phyloP scores from a whole-genome alignment of 2,797 vertebrate species.

The Cynodonichthys magdalenae region DNA sequence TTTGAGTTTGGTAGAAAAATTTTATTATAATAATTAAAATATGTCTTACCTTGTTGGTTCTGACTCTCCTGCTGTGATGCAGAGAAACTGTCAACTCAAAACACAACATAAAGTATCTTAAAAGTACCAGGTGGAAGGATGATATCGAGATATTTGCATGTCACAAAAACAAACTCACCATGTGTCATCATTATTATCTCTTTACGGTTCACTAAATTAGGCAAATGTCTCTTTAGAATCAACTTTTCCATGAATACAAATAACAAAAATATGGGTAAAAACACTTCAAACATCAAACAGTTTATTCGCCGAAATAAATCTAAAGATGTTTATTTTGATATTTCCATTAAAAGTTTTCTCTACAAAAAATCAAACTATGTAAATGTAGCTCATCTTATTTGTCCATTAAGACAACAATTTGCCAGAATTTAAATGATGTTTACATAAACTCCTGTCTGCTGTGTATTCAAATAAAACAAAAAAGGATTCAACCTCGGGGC shows the following conservation, averaged over 20 bases:
- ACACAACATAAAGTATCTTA: neutral
- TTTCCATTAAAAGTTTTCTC: neutral
- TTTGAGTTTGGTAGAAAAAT: no score
- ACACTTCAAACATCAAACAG: neutral
- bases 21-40: no score
- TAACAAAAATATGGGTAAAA: neutral
- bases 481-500: no score
- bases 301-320: neutral
- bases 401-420: neutral
- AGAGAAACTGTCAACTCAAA: neutral
- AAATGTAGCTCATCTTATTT: neutral
- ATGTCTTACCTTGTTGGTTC: neutral
- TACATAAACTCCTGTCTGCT: neutral
- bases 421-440: neutral
- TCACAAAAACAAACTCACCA: neutral
- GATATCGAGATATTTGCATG: neutral
- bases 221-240: neutral
- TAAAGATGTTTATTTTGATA: neutral
- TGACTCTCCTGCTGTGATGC: neutral
- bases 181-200: neutral
- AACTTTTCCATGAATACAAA: neutral
- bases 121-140: neutral
- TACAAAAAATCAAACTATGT: neutral
- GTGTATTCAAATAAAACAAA: neutral
- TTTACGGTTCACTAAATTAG: neutral